Evolutionary conservation across 2,113 vertebrate genomes (phyloP), one percentile per base, ranked within the genome.

Genomic region (Recurvirostra avosetta): DNA sequence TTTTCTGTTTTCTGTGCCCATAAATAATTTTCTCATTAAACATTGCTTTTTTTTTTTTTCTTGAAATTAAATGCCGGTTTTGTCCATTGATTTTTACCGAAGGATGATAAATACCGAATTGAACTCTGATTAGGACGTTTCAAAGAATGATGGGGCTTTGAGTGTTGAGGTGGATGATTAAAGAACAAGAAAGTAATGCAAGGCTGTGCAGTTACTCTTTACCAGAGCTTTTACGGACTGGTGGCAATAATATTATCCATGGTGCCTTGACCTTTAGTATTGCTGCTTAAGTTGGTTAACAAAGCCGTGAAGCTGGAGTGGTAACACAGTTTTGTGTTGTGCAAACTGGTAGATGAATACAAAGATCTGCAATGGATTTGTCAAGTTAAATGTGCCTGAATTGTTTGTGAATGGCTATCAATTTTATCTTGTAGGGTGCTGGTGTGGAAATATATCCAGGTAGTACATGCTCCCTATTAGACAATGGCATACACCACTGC

Each of bases 381-480:
- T 56, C 52, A 65, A 34, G 25, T 52, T 84, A 32, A 34, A 52
- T 21, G 22, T 70, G 20, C 80, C 29, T 2, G 2, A 65, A 59
- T 38, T 58, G 2, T 22, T 49, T 76, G 10, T 84, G 34, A 77
- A 26, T 23, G 49, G 30, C 26, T 47, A 1, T 61, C 27, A 18
- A 47, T 71, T 83, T 32, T 74, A 29, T 85, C 67, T 93, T 96
- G 63, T 58, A 99, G 99, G 99, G 99, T 58, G 99, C 99, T 26
- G 99, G 99, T 50, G 96, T 99, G 84, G 99, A 99, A 98, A 99
- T 99, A 85, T 99, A 99, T 62, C 99, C 99, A 1, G 99, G 99
- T 38, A 99, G 99, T 71, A 97, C 94, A 0, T 99, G 99, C 94
- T 98, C 94, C 75, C 97, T 99, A 77, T 95, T 98, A 71, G 98